phyloP scores from a whole-genome alignment of 2,888 invertebrate species.

The Leucozona laternaria region DNA sequence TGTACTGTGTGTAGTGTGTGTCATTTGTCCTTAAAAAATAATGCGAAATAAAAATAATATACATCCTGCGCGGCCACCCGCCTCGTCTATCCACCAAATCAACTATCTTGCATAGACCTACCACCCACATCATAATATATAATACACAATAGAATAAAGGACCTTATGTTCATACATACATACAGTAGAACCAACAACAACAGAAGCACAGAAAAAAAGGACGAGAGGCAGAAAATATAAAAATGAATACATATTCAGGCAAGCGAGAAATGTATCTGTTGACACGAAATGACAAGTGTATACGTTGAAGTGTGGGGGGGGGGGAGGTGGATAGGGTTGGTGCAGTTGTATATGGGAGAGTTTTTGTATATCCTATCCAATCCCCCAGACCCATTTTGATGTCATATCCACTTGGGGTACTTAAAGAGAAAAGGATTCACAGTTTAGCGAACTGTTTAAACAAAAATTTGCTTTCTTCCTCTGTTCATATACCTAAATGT shows the following conservation, averaged over 20 bases:
- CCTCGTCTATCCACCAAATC: neutral
- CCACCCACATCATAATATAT: slow-evolving; percentile 29
- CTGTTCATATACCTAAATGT: neutral
- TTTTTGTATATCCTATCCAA: slow-evolving; percentile 18
- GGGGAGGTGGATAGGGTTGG: neutral
- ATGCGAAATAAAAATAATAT: slow-evolving; percentile 75
- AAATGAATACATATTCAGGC: slow-evolving; percentile 70
- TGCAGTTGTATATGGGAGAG: neutral
- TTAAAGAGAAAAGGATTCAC: slow-evolving; percentile 74
- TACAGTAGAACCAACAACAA: slow-evolving; percentile 24
- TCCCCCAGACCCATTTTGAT: slow-evolving; percentile 42
- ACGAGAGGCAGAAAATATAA: slow-evolving; percentile 28
- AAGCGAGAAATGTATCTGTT: slow-evolving; percentile 75
- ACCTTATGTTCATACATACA: slow-evolving; percentile 54
- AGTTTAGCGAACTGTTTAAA: slow-evolving; percentile 75
- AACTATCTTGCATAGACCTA: neutral
- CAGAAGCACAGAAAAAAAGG: neutral
- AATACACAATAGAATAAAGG: slow-evolving; percentile 49
- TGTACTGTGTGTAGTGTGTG: slow-evolving; percentile 63
- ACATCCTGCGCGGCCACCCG: slow-evolving; percentile 51
- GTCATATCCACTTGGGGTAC: slow-evolving; percentile 74
- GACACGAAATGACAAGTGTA: slow-evolving; percentile 74
- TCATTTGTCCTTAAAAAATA: slow-evolving; percentile 76
- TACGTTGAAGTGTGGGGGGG: slow-evolving; percentile 40
- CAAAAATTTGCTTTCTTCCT: slow-evolving; percentile 57